Conservation (phyloP, 2,113 vertebrate species). For the Pelecanus crispus region DNA sequence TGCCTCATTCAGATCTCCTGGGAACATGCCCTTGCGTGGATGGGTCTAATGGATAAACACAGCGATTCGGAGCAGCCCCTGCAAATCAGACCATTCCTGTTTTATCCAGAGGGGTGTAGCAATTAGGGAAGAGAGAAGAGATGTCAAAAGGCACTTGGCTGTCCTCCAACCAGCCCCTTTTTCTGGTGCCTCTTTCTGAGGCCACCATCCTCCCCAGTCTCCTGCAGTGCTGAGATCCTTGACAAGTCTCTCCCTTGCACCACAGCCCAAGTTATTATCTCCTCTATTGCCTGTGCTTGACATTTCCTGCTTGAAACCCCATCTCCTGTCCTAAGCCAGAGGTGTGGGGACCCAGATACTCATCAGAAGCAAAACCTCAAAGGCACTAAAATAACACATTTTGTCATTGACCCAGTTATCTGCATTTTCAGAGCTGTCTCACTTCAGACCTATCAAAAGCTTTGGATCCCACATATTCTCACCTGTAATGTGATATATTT, state of each 20-base stretch:
- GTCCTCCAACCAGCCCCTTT: background rate
- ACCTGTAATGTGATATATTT: constrained; percentile 52
- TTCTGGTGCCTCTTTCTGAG: background rate
- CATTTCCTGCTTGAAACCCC: background rate
- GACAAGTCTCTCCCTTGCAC: background rate
- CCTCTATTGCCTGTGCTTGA: background rate
- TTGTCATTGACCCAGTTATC: constrained; percentile 13
- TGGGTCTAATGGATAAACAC: background rate
- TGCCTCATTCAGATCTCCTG: background rate
- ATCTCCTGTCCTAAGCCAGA: background rate
- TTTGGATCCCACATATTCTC: constrained; percentile 36
- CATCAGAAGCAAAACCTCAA: background rate
- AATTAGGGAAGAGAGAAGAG: background rate
- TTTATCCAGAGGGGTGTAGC: background rate
- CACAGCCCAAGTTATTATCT: background rate
- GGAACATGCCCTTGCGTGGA: background rate
- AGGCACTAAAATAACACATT: background rate
- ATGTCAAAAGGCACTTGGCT: background rate
- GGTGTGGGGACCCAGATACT: background rate
- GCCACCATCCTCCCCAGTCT: background rate
- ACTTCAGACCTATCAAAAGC: background rate
- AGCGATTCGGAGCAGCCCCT: background rate
- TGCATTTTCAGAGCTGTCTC: background rate
- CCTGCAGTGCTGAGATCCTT: background rate
- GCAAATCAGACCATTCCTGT: background rate